Percentiles rank a stretch among this genome's conserved stretches.
These are phyloP conservation scores for Galago senegalensis DNA, from an alignment of 2,797 vertebrate species.

Conservation along the genomic window DNA sequence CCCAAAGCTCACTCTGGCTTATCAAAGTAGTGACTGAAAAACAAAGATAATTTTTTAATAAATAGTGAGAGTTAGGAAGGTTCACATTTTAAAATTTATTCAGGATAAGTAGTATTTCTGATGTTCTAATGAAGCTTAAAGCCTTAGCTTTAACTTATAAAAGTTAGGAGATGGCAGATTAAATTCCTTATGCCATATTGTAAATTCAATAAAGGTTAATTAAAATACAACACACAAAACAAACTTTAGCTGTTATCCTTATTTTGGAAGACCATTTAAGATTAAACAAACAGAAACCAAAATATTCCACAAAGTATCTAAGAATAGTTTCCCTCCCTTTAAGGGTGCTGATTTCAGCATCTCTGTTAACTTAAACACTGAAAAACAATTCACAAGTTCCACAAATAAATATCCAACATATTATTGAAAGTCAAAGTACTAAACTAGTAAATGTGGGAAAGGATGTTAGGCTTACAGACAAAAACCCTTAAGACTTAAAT, in stretches of 20 bases:
- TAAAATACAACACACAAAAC: neutral
- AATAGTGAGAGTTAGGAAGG: neutral
- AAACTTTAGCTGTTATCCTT: neutral
- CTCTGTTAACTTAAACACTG: constrained; percentile 2
- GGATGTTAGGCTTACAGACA: neutral
- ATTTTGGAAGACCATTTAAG: neutral
- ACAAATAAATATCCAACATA: neutral
- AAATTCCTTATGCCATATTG: neutral
- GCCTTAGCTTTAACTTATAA: neutral
- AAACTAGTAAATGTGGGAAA: constrained; percentile 37
- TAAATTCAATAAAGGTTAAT: neutral
- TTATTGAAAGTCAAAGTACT: constrained; percentile 20
- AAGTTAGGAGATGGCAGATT: neutral
- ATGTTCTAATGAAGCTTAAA: neutral
- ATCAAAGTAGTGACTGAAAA: constrained; percentile 90
- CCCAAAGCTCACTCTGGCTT: constrained; percentile 89
- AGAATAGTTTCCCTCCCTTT: neutral
- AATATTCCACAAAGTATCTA: neutral
- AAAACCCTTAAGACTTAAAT: neutral
- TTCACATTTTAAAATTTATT: neutral
- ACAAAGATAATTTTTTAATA: constrained; percentile 44
- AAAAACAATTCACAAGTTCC: neutral
- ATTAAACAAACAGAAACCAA: neutral
- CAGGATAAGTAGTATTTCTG: neutral
- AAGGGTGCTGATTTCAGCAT: neutral